Conservation (phyloP, 2,797 vertebrate genomes). For the Lacerta agilis region DNA sequence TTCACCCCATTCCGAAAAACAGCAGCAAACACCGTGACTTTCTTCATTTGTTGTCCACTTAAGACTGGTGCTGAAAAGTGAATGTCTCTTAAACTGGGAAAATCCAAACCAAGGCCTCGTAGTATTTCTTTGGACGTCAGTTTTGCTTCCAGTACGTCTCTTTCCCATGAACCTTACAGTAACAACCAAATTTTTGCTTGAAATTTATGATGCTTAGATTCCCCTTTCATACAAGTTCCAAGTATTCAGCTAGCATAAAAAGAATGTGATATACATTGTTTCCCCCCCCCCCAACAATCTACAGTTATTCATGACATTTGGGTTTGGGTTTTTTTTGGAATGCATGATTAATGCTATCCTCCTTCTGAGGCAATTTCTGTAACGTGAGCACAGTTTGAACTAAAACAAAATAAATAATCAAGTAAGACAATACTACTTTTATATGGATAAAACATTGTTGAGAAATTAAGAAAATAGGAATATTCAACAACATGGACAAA, state of each 20-base stretch:
- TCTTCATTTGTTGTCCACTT: conserved; percentile 49
- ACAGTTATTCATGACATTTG: background rate
- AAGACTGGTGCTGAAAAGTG: background rate
- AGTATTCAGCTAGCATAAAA: background rate
- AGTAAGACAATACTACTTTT: conserved; percentile 19
- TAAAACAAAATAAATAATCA: conserved; percentile 27
- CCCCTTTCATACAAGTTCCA: background rate
- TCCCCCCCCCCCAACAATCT: background rate
- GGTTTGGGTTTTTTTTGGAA: background rate
- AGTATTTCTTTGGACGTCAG: background rate
- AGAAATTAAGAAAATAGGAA: background rate
- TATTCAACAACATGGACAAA: conserved; percentile 38
- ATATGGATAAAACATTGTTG: background rate
- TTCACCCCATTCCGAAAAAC: conserved; percentile 38
- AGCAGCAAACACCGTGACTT: background rate
- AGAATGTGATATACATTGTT: background rate
- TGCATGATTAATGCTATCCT: background rate
- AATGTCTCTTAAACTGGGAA: fast-evolving
- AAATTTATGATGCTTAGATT: background rate
- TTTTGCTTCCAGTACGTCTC: background rate
- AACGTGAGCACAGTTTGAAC: conserved; percentile 24
- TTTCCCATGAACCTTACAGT: background rate
- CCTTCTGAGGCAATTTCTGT: background rate
- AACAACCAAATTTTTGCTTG: conserved; percentile 21
- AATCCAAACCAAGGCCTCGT: background rate